Conservation (phyloP, 2,113 vertebrate species). For the Gasterosteus aculeatus region DNA sequence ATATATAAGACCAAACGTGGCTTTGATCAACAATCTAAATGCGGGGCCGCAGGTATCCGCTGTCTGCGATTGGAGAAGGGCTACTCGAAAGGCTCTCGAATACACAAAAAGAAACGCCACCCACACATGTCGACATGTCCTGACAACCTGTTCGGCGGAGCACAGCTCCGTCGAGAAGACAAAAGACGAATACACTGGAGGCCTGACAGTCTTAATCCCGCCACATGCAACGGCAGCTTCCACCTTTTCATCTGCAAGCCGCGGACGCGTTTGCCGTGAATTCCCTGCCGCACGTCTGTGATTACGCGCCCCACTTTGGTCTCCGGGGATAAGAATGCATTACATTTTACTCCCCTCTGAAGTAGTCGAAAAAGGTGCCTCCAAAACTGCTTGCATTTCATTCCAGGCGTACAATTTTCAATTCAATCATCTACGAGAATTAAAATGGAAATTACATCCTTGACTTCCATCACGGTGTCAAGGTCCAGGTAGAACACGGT, state of each 20-base stretch:
- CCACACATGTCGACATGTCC: background rate
- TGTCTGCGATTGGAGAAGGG: background rate
- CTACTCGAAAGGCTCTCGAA: background rate
- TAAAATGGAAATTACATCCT: slow-evolving; percentile 53
- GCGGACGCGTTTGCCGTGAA: slow-evolving; percentile 3
- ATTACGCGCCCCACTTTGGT: slow-evolving; percentile 38
- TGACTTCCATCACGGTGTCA: slow-evolving; percentile 42
- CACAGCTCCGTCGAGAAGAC: background rate
- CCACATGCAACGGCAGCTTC: background rate
- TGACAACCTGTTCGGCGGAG: background rate
- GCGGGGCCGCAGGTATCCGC: slow-evolving; percentile 9
- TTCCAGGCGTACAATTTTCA: slow-evolving; percentile 45
- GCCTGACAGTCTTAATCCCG: background rate
- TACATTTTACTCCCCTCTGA: slow-evolving; percentile 41
- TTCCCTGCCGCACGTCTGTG: background rate
- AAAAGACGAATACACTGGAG: slow-evolving; percentile 2
- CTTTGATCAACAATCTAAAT: slow-evolving; percentile 32
- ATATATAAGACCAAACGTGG: slow-evolving; percentile 23
- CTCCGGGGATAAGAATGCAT: slow-evolving; percentile 41
- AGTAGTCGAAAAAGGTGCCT: slow-evolving; percentile 25
- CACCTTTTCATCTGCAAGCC: slow-evolving; percentile 16
- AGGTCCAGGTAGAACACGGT: slow-evolving; percentile 39
- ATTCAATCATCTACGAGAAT: slow-evolving; percentile 49
- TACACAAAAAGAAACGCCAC: background rate
- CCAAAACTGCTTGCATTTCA: slow-evolving; percentile 27